Conservation (phyloP, 1,140 invertebrate genomes). For the Zaprionus lachaisei region DNA sequence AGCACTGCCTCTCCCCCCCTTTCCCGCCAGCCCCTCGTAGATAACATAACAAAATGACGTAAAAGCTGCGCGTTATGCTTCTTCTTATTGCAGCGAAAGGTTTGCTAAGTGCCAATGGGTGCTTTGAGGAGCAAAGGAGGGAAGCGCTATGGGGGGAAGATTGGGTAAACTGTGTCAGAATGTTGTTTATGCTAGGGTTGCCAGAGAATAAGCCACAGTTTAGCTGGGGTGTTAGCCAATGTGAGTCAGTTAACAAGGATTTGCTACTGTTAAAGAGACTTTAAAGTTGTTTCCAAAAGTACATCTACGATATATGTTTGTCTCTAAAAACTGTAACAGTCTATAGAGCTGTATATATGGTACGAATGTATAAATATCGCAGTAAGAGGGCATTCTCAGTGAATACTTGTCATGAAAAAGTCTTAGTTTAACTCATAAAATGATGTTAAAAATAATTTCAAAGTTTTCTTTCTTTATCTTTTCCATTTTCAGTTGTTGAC, state of each 20-base stretch:
- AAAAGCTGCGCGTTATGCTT: slow-evolving; percentile 35
- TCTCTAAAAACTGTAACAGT: too few species aligned
- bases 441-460: too few species aligned
- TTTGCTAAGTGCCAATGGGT: slow-evolving; percentile 72
- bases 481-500: background rate
- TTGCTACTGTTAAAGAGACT: slow-evolving; percentile 7
- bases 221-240: slow-evolving; percentile 2
- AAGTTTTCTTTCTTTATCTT: too few species aligned
- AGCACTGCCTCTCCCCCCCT: background rate
- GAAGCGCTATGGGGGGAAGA: background rate
- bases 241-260: slow-evolving; percentile 15
- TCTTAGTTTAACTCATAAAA: too few species aligned
- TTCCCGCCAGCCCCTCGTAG: background rate
- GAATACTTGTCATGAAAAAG: too few species aligned
- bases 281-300: background rate
- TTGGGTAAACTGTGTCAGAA: slow-evolving; percentile 47
- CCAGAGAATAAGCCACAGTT: background rate
- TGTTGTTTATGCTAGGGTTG: slow-evolving; percentile 56
- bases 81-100: slow-evolving; percentile 48
- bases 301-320: too few species aligned
- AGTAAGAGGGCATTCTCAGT: too few species aligned
- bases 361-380: too few species aligned
- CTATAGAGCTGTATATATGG: too few species aligned
- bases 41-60: slow-evolving; percentile 34
- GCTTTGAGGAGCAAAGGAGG: slow-evolving; percentile 25